These are phyloP conservation scores for Dryoscopus gambensis DNA, from an alignment of 2,113 vertebrate species.

Conservation along the genomic window DNA sequence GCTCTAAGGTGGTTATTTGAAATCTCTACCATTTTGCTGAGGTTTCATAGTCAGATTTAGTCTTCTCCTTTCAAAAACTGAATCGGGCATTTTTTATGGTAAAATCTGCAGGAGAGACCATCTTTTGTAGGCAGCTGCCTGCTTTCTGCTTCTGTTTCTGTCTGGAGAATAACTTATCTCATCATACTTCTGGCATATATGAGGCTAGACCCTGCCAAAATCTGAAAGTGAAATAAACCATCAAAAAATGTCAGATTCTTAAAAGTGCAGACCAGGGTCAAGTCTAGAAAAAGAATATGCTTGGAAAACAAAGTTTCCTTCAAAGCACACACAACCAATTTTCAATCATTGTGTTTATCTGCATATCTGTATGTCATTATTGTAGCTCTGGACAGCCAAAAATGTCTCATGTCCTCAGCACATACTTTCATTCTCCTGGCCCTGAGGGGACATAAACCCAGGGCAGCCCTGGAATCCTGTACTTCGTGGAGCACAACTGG, in stretches of 20 bases:
- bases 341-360: neutral
- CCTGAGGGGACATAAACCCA: neutral
- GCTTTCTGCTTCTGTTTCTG: conserved; percentile 37
- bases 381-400: neutral
- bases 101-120: neutral
- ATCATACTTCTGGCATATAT: conserved; percentile 45
- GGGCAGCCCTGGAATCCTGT: neutral
- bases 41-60: neutral
- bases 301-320: conserved; percentile 16
- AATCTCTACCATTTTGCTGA: neutral
- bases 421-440: neutral
- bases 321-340: neutral
- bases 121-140: neutral
- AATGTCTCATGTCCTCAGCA: neutral
- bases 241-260: conserved; percentile 41
- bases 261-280: conserved; percentile 47
- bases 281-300: neutral
- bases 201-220: conserved; percentile 32
- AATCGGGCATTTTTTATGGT: neutral
- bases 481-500: neutral
- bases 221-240: conserved; percentile 59
- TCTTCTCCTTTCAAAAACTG: neutral
- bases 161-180: conserved; percentile 61
- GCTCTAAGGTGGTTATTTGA: neutral
- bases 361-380: neutral